Conservation (phyloP, 2,113 vertebrate species). For the Bucco capensis region DNA sequence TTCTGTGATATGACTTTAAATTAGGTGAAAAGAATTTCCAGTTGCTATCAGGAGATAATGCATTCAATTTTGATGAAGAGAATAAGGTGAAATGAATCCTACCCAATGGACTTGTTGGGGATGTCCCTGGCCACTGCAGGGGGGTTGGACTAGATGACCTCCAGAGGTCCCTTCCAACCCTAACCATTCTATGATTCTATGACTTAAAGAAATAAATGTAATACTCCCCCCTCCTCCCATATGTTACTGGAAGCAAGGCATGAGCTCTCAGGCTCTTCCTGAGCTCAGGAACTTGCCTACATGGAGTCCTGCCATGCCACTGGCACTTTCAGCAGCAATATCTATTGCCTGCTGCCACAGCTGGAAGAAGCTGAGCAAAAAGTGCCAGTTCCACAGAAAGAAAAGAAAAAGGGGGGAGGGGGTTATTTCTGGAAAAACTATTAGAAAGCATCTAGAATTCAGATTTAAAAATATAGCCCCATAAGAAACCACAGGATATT, state of each 20-base stretch:
- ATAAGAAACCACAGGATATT: constrained; percentile 3
- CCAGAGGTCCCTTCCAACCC: too few species aligned
- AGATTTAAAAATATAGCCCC: background rate
- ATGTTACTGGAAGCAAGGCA: background rate
- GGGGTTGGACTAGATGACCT: too few species aligned
- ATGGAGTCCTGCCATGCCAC: background rate
- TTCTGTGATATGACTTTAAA: background rate
- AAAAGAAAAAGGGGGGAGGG: rapidly evolving
- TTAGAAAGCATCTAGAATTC: background rate
- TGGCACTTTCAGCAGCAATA: background rate
- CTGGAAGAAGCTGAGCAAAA: background rate
- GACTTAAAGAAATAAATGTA: too few species aligned
- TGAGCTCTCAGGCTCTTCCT: background rate
- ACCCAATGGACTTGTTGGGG: too few species aligned
- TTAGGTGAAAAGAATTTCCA: background rate
- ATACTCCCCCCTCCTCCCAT: too few species aligned
- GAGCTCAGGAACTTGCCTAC: background rate
- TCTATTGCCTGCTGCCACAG: background rate
- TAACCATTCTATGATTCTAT: too few species aligned
- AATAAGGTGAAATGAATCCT: background rate
- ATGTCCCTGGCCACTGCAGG: too few species aligned
- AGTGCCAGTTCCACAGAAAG: background rate
- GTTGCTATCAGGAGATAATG: rapidly evolving
- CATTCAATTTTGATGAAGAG: background rate
- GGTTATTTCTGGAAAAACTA: background rate